A percentile compares a stretch with the other conserved stretches of the same genome.
Evolutionary conservation across 1,140 invertebrate genomes (phyloP).

Genomic region (Akabosia matsudoensis): DNA sequence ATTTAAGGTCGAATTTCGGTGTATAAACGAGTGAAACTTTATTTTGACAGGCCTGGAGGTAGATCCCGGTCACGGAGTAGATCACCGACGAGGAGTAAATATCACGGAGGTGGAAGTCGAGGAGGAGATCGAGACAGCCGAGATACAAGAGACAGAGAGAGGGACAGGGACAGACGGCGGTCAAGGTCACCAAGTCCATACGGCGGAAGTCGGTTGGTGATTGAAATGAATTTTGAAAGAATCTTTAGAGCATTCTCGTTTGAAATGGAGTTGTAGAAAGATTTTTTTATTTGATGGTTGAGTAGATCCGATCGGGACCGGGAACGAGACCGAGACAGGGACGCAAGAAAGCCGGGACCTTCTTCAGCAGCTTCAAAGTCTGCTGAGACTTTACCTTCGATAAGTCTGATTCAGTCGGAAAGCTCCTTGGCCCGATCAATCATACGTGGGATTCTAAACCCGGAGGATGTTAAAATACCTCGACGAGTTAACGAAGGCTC

Average conservation of each 20-base stretch:
- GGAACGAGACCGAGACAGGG: background rate
- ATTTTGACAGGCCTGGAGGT: background rate
- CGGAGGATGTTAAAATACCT: slow-evolving; percentile 44
- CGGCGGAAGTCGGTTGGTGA: background rate
- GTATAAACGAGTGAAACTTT: background rate
- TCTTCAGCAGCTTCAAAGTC: background rate
- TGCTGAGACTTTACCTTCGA: slow-evolving; percentile 1
- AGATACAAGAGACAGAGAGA: background rate
- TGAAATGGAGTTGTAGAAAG: background rate
- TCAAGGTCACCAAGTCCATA: background rate
- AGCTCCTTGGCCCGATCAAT: slow-evolving; percentile 25
- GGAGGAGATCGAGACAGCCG: background rate
- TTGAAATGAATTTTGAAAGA: background rate
- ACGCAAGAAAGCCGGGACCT: background rate
- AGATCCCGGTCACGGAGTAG: background rate
- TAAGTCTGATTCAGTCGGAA: background rate
- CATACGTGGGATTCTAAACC: slow-evolving; percentile 38
- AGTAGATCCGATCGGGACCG: background rate
- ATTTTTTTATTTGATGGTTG: background rate
- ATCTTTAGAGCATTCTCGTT: background rate
- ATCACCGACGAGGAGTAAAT: background rate
- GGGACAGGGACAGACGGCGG: background rate
- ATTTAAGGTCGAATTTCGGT: too few species aligned
- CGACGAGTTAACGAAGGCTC: slow-evolving; percentile 38
- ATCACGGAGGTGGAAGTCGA: background rate